Conservation (phyloP, 2,797 vertebrate genomes). For the Leuciscus waleckii region DNA sequence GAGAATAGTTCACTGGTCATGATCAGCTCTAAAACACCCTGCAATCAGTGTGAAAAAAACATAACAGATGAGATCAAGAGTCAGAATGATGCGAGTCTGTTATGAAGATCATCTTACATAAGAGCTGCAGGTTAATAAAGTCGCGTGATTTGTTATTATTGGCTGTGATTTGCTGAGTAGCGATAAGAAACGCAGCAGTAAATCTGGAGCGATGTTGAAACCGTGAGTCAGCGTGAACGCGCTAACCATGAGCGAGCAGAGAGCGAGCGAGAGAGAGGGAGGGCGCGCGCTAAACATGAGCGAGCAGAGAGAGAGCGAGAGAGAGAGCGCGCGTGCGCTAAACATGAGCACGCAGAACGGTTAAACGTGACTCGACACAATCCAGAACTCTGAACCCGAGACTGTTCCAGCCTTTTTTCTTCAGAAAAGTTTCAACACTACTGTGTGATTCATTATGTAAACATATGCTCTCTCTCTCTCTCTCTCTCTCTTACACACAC, state of each 20-base stretch:
- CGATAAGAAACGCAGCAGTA: slow-evolving; percentile 14
- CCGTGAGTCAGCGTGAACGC: slow-evolving; percentile 16
- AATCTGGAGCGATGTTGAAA: slow-evolving; percentile 38
- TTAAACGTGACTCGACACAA: background rate
- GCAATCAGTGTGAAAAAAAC: background rate
- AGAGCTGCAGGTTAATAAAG: background rate
- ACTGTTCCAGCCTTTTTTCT: too few relatives aligned
- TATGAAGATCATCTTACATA: background rate
- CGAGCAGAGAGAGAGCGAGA: slow-evolving; percentile 3
- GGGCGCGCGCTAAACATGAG: background rate
- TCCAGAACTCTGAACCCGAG: background rate
- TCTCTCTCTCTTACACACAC: too few relatives aligned
- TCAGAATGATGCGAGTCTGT: background rate
- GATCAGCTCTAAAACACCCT: background rate
- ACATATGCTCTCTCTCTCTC: background rate
- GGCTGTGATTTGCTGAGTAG: background rate
- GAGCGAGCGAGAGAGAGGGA: background rate
- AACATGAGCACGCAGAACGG: background rate
- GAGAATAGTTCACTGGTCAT: too few relatives aligned
- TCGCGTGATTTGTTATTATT: background rate
- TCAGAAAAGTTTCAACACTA: background rate
- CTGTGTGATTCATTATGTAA: background rate
- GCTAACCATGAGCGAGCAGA: slow-evolving; percentile 42
- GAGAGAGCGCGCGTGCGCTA: background rate
- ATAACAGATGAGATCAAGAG: background rate